Evolutionary conservation across 2,797 vertebrate species (phyloP).

Genomic region (Morus bassanus): DNA sequence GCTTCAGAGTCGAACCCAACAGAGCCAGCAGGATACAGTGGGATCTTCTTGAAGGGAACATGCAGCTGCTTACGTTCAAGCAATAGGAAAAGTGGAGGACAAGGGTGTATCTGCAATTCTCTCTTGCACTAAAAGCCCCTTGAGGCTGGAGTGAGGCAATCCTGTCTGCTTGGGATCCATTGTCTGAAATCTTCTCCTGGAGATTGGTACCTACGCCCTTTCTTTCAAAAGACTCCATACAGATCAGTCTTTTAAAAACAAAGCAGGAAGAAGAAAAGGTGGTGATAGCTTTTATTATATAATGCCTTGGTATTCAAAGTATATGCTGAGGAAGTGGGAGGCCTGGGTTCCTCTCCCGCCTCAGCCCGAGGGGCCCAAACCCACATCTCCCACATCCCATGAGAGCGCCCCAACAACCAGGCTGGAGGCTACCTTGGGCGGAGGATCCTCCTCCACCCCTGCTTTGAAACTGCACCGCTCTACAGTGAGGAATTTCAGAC

Average conservation of each 20-base stretch:
- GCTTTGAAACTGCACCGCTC: conserved; percentile 18
- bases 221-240: conserved; percentile 63
- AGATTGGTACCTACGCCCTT: conserved; percentile 68
- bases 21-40: background rate
- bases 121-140: conserved; percentile 57
- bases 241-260: conserved; percentile 60
- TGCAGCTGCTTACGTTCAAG: background rate
- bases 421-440: conserved; percentile 57
- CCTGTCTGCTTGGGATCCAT: conserved; percentile 59
- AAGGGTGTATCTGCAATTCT: conserved; percentile 45
- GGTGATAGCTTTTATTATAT: conserved; percentile 67
- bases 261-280: conserved; percentile 71
- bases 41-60: background rate
- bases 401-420: conserved; percentile 34
- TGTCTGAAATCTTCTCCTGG: conserved; percentile 63
- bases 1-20: background rate
- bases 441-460: conserved; percentile 43
- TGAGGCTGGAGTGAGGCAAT: conserved; percentile 59
- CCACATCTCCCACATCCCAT: conserved; percentile 48
- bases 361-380: conserved; percentile 59
- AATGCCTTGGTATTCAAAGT: conserved; percentile 62
- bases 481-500: background rate
- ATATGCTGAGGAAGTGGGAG: conserved; percentile 67
- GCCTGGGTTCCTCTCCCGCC: conserved; percentile 49
- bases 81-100: conserved; percentile 38